These are phyloP conservation scores for Aix galericulata DNA, from an alignment of 2,113 vertebrate species.

Conservation along the genomic window DNA sequence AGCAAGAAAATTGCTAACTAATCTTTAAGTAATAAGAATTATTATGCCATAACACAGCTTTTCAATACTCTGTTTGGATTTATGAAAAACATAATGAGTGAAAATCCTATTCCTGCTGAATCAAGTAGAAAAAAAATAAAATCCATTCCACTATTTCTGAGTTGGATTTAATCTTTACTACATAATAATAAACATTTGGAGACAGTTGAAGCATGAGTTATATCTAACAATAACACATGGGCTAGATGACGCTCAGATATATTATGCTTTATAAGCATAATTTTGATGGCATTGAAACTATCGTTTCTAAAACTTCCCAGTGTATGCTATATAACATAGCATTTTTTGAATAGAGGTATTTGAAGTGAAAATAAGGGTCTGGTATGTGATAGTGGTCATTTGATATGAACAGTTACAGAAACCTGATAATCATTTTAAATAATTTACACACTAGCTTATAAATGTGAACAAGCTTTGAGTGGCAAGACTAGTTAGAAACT, in stretches of 20 bases:
- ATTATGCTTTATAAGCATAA: background rate
- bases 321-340: background rate
- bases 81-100: background rate
- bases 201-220: background rate
- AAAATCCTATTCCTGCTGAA: background rate
- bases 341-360: background rate
- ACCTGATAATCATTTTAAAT: background rate
- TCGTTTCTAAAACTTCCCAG: accelerated
- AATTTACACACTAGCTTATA: background rate
- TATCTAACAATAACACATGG: background rate
- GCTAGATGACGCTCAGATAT: background rate
- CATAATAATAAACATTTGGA: background rate
- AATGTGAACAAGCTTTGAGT: background rate
- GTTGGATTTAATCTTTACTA: background rate
- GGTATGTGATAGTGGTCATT: accelerated
- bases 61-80: background rate
- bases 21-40: background rate
- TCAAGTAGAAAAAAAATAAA: background rate
- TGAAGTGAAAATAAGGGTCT: background rate
- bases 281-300: background rate
- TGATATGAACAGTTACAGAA: background rate
- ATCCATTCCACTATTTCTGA: background rate
- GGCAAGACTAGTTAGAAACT: background rate
- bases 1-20: background rate
- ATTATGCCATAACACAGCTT: background rate